Conservation (phyloP, 2,113 vertebrate genomes). For the Colius striatus region DNA sequence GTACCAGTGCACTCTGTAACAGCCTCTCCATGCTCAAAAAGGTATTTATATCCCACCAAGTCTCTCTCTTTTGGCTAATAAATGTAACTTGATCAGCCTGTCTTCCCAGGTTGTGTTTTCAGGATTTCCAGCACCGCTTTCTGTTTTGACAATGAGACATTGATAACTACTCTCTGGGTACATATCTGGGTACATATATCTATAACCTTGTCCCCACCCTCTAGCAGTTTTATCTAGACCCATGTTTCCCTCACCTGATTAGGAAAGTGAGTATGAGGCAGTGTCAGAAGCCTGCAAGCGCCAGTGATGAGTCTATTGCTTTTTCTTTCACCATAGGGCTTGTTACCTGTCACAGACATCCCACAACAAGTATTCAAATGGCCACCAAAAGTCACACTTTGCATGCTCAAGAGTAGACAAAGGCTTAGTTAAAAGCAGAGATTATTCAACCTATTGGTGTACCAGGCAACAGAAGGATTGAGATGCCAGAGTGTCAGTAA, state of each 20-base stretch:
- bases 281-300: constrained; percentile 45
- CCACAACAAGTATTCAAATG: constrained; percentile 23
- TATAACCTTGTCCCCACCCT: constrained; percentile 3
- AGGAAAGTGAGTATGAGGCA: constrained; percentile 44
- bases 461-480: neutral
- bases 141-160: constrained; percentile 53
- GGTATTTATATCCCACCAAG: constrained; percentile 6
- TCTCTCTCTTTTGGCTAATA: constrained; percentile 38
- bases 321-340: neutral
- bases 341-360: constrained; percentile 24
- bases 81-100: constrained; percentile 41
- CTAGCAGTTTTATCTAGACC: constrained; percentile 43
- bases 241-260: constrained; percentile 63
- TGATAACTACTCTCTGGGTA: constrained; percentile 52
- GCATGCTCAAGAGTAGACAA: neutral
- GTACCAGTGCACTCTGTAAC: neutral
- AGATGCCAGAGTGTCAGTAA: neutral
- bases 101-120: constrained; percentile 10
- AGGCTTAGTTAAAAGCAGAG: neutral
- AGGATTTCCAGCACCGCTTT: neutral
- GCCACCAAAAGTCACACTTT: neutral
- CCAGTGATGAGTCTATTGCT: constrained; percentile 64
- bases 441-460: neutral
- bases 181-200: constrained; percentile 15
- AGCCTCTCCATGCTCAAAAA: neutral